These are phyloP conservation scores for Catagonus wagneri DNA, from an alignment of 2,113 vertebrate species.

Conservation along the genomic window DNA sequence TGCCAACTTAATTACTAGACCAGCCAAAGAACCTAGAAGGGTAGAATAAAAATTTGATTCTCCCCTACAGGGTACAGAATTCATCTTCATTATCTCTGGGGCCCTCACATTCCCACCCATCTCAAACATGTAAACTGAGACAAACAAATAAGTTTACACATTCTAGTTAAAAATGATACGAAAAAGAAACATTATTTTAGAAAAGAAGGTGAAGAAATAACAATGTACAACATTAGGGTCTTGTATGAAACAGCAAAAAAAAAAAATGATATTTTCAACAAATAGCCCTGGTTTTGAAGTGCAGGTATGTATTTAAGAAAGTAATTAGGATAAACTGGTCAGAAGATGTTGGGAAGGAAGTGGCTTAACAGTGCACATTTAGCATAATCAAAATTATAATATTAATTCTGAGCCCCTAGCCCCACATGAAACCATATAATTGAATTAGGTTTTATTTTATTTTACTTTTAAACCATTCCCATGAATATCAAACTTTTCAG, in stretches of 20 bases:
- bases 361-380: background rate
- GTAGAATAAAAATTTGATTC: background rate
- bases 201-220: background rate
- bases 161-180: background rate
- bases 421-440: background rate
- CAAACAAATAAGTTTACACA: background rate
- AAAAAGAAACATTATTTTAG: background rate
- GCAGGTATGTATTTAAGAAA: background rate
- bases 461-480: constrained; percentile 18
- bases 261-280: background rate
- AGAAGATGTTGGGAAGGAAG: background rate
- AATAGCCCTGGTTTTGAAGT: background rate
- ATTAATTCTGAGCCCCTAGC: constrained; percentile 20
- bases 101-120: fast-evolving
- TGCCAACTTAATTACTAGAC: background rate
- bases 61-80: background rate
- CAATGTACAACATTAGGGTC: background rate
- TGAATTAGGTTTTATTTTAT: constrained; percentile 43
- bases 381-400: background rate
- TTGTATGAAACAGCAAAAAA: background rate
- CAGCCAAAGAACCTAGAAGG: background rate
- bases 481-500: background rate
- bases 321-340: background rate
- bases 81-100: background rate
- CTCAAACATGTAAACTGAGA: background rate